Evolutionary conservation across 2,113 vertebrate species (phyloP).

Genomic region (Glaucomys volans): DNA sequence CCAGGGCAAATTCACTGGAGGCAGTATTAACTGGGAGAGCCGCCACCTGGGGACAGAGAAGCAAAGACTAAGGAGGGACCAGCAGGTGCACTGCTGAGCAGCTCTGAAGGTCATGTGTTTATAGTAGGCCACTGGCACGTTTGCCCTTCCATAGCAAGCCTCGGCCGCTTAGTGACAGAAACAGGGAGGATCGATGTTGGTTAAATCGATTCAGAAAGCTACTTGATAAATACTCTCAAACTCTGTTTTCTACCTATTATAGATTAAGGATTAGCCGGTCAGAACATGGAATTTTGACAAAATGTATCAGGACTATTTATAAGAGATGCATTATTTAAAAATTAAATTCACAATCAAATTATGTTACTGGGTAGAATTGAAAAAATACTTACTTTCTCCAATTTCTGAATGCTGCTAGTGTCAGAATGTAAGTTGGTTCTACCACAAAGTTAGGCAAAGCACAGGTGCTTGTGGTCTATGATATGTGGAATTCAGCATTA

Average conservation of each 20-base stretch:
- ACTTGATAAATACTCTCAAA: neutral
- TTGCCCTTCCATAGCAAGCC: neutral
- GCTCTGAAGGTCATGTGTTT: fast-evolving
- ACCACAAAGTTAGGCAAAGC: neutral
- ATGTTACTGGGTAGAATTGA: neutral
- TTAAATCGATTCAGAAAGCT: neutral
- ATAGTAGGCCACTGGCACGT: neutral
- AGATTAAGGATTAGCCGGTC: neutral
- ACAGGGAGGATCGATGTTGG: neutral
- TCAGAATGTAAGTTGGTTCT: neutral
- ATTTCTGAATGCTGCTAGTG: neutral
- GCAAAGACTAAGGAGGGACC: fast-evolving
- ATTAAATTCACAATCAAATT: neutral
- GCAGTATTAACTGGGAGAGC: neutral
- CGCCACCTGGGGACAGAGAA: neutral
- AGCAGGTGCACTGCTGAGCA: neutral
- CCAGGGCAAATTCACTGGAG: no score
- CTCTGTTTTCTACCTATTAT: neutral
- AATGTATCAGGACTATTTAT: neutral
- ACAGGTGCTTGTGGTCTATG: no score
- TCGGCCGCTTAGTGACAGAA: neutral
- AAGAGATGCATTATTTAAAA: neutral
- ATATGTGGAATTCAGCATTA: neutral
- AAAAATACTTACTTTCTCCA: neutral
- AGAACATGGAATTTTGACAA: neutral